Evolutionary conservation across 1,140 invertebrate genomes (phyloP), one percentile per base, ranked within the genome.

Genomic region (Drosophila fuyamai): DNA sequence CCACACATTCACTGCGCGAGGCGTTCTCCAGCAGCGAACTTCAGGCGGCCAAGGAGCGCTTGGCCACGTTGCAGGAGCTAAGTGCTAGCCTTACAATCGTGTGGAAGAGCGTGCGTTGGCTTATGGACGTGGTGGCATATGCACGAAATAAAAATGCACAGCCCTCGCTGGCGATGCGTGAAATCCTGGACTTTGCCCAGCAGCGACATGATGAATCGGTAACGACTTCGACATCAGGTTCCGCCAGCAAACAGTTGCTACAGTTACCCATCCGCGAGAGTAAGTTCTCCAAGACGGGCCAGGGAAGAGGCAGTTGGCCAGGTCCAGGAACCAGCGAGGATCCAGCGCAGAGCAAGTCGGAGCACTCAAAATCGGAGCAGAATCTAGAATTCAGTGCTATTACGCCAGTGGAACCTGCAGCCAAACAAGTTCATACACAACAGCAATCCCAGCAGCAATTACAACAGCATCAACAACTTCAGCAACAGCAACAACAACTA

Each of bases 51-150:
- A 98, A 97, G 91, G 96, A 98, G 72, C 95, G 97, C 40, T 92
- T 99, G 10, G 93, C 95, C 1, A 96, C 96, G 79, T 92, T 99
- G 14, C 96, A 97, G 88, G 95, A 97, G 56, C 94, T 98, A 5
- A 97, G 98, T 89, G 93, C 94, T 1, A 96, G 96, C 81, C 93
- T 98, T 10, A 98, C 98, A 76, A 91, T 94, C 0, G 95, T 97
- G 1, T 99, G 98, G 98, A 98, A 98, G 90, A 95, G 96, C 23
- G 96, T 97, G 4, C 95, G 98, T 12, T 99, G 98, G 98, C 94
- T 99, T 1, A 97, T 98, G 94, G 98, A 99, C 82, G 95, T 98
- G 3, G 97, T 99, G 41, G 96, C 97, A 1, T 98, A 97, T 90
- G 97, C 98, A 1, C 94, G 98, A 59, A 98, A 98, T 89, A 96